Evolutionary conservation across 1,140 invertebrate species (phyloP).

Genomic region (Helicoverpa armigera): DNA sequence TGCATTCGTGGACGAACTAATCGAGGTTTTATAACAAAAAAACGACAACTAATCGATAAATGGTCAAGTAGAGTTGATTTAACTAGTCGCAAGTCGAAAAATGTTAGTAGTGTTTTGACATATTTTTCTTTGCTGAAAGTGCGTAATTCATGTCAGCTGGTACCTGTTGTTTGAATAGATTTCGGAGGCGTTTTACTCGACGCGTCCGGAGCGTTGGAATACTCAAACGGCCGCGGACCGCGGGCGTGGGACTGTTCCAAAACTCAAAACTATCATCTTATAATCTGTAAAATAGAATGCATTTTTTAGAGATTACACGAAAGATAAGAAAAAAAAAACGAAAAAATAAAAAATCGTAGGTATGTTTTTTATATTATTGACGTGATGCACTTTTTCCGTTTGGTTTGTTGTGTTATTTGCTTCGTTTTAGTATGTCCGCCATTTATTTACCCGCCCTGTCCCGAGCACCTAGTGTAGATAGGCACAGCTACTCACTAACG

Average conservation of each 20-base stretch:
- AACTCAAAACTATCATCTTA: slow-evolving; percentile 66
- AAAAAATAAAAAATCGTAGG: slow-evolving; percentile 72
- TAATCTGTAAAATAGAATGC: slow-evolving; percentile 81
- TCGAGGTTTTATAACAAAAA: slow-evolving; percentile 75
- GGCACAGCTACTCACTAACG: slow-evolving; percentile 44
- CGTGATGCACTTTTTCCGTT: slow-evolving; percentile 83
- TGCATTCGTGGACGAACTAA: slow-evolving; percentile 81
- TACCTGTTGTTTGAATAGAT: slow-evolving; percentile 77
- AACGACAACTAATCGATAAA: slow-evolving; percentile 81
- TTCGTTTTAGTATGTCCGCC: slow-evolving; percentile 81
- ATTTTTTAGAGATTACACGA: slow-evolving; percentile 79
- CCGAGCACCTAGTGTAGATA: slow-evolving; percentile 73
- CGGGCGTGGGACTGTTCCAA: slow-evolving; percentile 78
- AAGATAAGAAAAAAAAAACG: slow-evolving; percentile 67
- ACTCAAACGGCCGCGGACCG: slow-evolving; percentile 70
- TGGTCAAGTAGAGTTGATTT: slow-evolving; percentile 87
- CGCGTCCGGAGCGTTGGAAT: slow-evolving; percentile 71
- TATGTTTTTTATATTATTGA: slow-evolving; percentile 75
- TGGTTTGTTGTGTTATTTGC: slow-evolving; percentile 77
- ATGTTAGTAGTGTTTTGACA: slow-evolving; percentile 87
- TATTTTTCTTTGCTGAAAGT: slow-evolving; percentile 88
- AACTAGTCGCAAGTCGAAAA: slow-evolving; percentile 87
- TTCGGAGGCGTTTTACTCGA: slow-evolving; percentile 46
- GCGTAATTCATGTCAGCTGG: slow-evolving; percentile 87
- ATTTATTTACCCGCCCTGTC: slow-evolving; percentile 69